These are phyloP conservation scores for Amphiprion ocellaris DNA, from an alignment of 2,113 vertebrate genomes.

Conservation along the genomic window DNA sequence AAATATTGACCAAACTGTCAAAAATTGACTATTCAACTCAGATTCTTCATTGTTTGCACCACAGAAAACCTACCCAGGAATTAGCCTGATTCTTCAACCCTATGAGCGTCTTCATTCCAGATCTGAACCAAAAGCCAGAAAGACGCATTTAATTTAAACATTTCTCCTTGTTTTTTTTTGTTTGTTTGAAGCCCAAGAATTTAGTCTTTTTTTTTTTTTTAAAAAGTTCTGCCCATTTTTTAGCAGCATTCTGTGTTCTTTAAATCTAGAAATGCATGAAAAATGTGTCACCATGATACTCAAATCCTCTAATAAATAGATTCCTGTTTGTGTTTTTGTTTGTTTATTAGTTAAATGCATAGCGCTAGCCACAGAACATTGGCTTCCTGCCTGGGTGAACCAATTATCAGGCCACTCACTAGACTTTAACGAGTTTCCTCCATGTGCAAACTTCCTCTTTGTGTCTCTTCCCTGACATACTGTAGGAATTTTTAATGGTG, in stretches of 20 bases:
- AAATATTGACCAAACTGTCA: too few relatives aligned
- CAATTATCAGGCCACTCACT: constrained; percentile 34
- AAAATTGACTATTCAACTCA: too few relatives aligned
- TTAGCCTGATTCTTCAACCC: too few relatives aligned
- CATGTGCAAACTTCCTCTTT: constrained; percentile 41
- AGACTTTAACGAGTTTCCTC: constrained; percentile 64
- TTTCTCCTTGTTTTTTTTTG: not conserved
- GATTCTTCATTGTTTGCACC: too few relatives aligned
- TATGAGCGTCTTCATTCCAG: too few relatives aligned
- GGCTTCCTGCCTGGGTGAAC: constrained; percentile 40
- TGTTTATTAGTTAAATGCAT: not conserved
- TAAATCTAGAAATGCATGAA: not conserved
- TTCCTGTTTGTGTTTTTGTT: not conserved
- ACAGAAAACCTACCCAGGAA: too few relatives aligned
- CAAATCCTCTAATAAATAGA: not conserved
- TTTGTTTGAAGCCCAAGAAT: too few relatives aligned
- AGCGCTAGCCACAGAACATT: not conserved
- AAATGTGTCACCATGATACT: not conserved
- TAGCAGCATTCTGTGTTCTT: not conserved
- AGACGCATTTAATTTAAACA: too few relatives aligned
- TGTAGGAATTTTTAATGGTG: constrained; percentile 53
- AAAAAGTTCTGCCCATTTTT: too few relatives aligned
- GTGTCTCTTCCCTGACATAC: constrained; percentile 45
- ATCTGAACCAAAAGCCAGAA: too few relatives aligned
- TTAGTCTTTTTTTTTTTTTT: too few relatives aligned